phyloP scores from a whole-genome alignment of 2,797 vertebrate species.

The Helostoma temminkii region DNA sequence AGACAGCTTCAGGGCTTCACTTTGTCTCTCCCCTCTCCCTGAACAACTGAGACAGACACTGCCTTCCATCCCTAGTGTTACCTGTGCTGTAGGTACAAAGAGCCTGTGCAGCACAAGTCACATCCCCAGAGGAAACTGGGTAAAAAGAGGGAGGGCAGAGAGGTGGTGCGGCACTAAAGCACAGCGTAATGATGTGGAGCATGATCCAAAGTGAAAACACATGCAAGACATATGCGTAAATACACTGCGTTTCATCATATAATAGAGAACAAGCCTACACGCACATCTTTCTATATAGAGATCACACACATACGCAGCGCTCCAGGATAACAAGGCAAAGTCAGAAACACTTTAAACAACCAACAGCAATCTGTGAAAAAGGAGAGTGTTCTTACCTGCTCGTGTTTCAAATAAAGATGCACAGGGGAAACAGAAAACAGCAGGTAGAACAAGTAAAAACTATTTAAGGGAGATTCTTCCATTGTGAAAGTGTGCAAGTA shows the following conservation, averaged over 20 bases:
- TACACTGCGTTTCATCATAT: conserved; percentile 38
- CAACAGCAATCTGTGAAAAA: conserved; percentile 35
- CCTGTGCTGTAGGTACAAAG: conserved; percentile 53
- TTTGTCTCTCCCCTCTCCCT: conserved; percentile 62
- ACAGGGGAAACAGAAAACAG: conserved; percentile 23
- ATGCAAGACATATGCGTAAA: conserved; percentile 47
- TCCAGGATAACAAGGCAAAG: conserved; percentile 55
- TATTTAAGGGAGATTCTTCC: conserved; percentile 30
- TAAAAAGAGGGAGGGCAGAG: conserved; percentile 31
- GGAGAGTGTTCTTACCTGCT: conserved; percentile 28
- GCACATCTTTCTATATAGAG: conserved; percentile 43
- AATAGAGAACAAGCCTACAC: conserved; percentile 40
- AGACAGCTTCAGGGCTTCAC: conserved; percentile 59
- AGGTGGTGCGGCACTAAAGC: conserved; percentile 65
- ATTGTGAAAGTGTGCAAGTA: conserved; percentile 32
- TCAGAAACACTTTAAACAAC: conserved; percentile 66
- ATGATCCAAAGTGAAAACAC: conserved; percentile 51
- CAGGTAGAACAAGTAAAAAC: conserved; percentile 15
- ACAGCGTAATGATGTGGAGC: conserved; percentile 60
- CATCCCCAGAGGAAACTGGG: conserved; percentile 56
- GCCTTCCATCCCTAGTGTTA: conserved; percentile 52
- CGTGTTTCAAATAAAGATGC: conserved; percentile 50
- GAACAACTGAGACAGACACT: conserved; percentile 52
- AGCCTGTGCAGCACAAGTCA: conserved; percentile 46
- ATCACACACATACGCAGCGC: conserved; percentile 48